These are phyloP conservation scores for Sinonovacula constricta DNA, from an alignment of 1,140 invertebrate species.

Conservation along the genomic window DNA sequence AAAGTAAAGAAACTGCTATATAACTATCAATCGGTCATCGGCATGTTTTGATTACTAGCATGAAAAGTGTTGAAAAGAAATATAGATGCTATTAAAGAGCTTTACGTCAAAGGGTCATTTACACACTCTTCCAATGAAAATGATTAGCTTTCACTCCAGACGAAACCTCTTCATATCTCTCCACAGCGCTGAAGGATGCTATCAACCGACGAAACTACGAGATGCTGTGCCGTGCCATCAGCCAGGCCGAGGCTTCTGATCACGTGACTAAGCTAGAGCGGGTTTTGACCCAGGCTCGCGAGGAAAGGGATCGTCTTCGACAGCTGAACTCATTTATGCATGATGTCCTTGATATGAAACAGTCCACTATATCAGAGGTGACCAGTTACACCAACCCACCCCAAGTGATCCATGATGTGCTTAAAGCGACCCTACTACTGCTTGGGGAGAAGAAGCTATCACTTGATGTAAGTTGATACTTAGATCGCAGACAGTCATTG, in stretches of 20 bases:
- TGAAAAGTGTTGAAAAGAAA: no score
- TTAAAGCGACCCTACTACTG: slow-evolving; percentile 7
- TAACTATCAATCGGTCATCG: no score
- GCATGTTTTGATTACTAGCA: no score
- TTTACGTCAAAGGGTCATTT: no score
- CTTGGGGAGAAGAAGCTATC: not conserved
- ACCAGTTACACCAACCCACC: slow-evolving; percentile 19
- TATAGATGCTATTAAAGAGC: no score
- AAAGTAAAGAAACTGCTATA: no score
- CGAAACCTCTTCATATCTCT: no score
- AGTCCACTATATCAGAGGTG: slow-evolving; percentile 22
- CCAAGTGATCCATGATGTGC: not conserved
- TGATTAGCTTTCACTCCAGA: no score
- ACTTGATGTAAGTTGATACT: slow-evolving; percentile 9
- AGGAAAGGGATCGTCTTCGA: not conserved
- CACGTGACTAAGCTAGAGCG: not conserved
- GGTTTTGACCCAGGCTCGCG: slow-evolving; percentile 19
- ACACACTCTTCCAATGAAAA: no score
- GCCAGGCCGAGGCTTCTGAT: slow-evolving; percentile 23
- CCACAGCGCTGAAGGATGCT: slow-evolving; percentile 44
- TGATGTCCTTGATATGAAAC: slow-evolving; percentile 47
- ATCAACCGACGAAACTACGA: slow-evolving; percentile 34
- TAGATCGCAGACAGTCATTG: no score
- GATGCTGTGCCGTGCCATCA: slow-evolving; percentile 17
- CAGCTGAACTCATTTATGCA: slow-evolving; percentile 13